phyloP scores from a whole-genome alignment of 2,113 vertebrate genomes.

The Gambusia holbrooki region DNA sequence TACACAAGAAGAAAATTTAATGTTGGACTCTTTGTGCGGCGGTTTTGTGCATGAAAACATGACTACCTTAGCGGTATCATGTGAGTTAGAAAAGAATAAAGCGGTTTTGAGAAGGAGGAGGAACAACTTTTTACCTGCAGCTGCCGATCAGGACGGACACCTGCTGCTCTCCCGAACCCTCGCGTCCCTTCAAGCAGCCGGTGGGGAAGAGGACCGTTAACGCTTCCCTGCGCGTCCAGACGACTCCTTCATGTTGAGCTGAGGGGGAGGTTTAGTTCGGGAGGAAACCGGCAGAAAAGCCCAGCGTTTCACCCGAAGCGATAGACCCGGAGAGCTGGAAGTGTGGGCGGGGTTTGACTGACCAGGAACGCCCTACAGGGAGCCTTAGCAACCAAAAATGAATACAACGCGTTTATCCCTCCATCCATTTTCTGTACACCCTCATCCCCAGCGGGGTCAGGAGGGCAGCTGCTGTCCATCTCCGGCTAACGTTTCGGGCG shows the following conservation, averaged over 20 bases:
- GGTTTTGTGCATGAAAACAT: background rate
- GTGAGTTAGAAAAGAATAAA: background rate
- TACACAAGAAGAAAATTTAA: background rate
- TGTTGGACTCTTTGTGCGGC: background rate
- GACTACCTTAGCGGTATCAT: background rate
- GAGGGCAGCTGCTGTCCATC: too few relatives aligned
- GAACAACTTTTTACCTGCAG: constrained; percentile 27
- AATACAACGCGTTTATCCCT: too few relatives aligned
- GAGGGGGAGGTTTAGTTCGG: background rate
- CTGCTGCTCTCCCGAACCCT: constrained; percentile 7
- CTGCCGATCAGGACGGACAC: background rate
- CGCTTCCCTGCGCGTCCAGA: background rate
- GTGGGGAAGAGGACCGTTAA: background rate
- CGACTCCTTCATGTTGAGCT: constrained; percentile 7
- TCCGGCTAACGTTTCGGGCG: too few relatives aligned
- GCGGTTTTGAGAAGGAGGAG: too few relatives aligned
- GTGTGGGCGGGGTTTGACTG: constrained; percentile 34
- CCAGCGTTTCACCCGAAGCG: background rate
- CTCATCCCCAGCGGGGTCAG: too few relatives aligned
- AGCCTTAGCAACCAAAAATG: background rate
- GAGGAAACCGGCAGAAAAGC: background rate
- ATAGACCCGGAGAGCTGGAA: background rate
- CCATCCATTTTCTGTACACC: too few relatives aligned
- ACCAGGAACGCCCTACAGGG: constrained; percentile 15
- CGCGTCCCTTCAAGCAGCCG: background rate